These are phyloP conservation scores for Columbina picui DNA, from an alignment of 2,113 vertebrate species.

Conservation along the genomic window DNA sequence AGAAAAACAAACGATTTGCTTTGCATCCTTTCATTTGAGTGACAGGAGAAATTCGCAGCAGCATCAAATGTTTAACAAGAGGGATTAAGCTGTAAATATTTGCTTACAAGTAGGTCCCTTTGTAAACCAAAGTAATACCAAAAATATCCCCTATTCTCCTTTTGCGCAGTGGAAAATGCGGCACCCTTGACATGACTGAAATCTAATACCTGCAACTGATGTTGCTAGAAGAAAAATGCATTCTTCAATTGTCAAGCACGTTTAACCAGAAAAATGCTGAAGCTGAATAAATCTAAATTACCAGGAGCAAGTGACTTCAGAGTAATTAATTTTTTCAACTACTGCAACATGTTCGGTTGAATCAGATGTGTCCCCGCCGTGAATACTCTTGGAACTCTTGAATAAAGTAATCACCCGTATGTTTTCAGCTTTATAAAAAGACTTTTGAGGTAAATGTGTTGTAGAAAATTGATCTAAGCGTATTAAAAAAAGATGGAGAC, in stretches of 20 bases:
- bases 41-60: neutral
- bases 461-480: neutral
- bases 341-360: neutral
- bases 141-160: neutral
- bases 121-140: neutral
- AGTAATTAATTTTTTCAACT: neutral
- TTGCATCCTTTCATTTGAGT: neutral
- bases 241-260: neutral
- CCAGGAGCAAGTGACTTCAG: neutral
- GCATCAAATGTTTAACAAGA: neutral
- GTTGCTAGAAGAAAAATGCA: neutral
- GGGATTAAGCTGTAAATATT: slow-evolving; percentile 17
- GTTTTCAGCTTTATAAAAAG: neutral
- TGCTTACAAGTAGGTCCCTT: neutral
- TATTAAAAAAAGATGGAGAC: neutral
- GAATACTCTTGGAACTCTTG: neutral
- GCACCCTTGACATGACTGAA: neutral
- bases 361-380: neutral
- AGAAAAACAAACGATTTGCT: neutral
- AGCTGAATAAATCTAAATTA: neutral
- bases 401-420: neutral
- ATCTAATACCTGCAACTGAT: neutral
- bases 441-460: neutral
- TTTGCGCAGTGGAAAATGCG: neutral
- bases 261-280: neutral